Evolutionary conservation across 1,140 invertebrate species (phyloP).

Genomic region (Lutraria rhynchaena): DNA sequence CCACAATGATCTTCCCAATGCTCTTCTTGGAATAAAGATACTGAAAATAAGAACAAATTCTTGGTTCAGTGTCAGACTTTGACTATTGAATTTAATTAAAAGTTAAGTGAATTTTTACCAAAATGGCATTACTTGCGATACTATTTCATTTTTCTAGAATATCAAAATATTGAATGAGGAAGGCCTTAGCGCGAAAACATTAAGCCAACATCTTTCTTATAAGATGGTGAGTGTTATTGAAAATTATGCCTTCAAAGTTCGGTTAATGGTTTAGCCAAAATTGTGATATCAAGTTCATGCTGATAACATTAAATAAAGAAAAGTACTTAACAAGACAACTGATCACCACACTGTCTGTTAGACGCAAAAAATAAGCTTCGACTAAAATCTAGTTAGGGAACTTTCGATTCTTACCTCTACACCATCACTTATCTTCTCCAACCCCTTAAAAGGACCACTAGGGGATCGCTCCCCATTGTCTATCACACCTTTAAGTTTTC

Average conservation of each 20-base stretch:
- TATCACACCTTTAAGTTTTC: slow-evolving; percentile 65
- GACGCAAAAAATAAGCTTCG: not conserved
- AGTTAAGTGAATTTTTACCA: too few species aligned
- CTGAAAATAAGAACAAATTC: slow-evolving; percentile 63
- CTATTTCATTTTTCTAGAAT: too few species aligned
- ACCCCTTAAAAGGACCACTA: slow-evolving; percentile 69
- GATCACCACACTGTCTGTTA: not conserved
- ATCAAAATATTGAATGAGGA: too few species aligned
- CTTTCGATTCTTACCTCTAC: slow-evolving; percentile 66
- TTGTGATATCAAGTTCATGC: not conserved
- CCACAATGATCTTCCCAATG: slow-evolving; percentile 75
- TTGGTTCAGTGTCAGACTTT: too few species aligned
- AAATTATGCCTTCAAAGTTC: too few species aligned
- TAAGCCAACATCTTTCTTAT: too few species aligned
- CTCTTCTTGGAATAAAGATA: slow-evolving; percentile 71
- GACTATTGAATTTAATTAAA: too few species aligned
- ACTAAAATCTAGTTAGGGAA: not conserved
- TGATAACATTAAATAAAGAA: not conserved
- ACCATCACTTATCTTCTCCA: slow-evolving; percentile 72
- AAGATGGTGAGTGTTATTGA: too few species aligned
- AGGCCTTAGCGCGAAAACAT: too few species aligned
- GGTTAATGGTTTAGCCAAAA: too few species aligned
- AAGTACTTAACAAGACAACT: not conserved
- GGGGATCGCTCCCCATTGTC: slow-evolving; percentile 66
- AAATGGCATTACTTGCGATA: too few species aligned